Percentiles rank a stretch among this genome's conserved stretches.
Conservation (phyloP, 2,888 invertebrate genomes). For the Neria commutata region DNA sequence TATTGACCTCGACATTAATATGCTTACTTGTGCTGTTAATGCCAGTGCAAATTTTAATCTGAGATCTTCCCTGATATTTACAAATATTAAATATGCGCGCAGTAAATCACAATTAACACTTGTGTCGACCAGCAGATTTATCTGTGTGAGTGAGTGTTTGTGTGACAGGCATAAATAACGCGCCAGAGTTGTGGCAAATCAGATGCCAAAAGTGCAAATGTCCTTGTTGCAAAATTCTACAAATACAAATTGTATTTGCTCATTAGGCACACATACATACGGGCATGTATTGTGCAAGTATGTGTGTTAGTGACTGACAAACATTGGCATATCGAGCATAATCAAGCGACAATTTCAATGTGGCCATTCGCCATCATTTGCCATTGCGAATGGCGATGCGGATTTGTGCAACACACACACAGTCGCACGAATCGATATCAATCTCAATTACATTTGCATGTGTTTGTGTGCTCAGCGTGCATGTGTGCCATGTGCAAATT, state of each 20-base stretch:
- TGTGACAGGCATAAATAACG: too few species aligned
- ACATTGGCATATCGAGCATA: neutral
- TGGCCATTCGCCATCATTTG: neutral
- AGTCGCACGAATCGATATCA: neutral
- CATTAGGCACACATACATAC: neutral
- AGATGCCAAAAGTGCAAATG: neutral
- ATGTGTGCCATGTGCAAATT: neutral
- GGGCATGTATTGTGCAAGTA: neutral
- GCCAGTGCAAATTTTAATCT: too few species aligned
- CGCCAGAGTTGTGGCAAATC: too few species aligned
- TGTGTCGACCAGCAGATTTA: too few species aligned
- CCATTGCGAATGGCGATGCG: neutral
- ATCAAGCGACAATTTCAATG: conserved; percentile 1
- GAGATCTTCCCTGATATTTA: too few species aligned
- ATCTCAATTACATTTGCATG: neutral
- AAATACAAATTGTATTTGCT: neutral
- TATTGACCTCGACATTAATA: too few species aligned
- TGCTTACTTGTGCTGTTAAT: too few species aligned
- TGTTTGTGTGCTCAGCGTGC: neutral
- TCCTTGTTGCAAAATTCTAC: neutral
- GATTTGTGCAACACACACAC: neutral
- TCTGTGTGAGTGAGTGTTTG: neutral
- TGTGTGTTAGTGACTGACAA: neutral
- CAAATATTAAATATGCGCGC: too few species aligned
- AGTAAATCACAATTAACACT: too few species aligned